Base-by-base conservation (phyloP, 2,888 invertebrate genomes). In the Calameuta pallipes region DNA sequence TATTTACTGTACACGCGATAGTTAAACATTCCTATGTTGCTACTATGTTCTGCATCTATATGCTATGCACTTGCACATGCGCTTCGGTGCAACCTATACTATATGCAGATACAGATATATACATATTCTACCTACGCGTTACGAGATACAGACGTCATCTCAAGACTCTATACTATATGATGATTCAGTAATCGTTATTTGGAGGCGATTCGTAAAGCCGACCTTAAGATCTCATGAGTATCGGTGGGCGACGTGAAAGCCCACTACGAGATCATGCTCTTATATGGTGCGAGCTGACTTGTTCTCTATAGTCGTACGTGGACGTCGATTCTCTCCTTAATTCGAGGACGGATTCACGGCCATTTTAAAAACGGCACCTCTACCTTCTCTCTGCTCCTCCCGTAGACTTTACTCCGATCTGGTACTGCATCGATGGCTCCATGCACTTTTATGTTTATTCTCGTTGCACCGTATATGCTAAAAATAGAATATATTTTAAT, bases 231-330 rank as follows among this genome's bases (percentile, higher is more conserved):
- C 79, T 83, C 79, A 80, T 78, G 81, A 80, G 80, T 73, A 77
- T 73, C 76, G 83, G 87, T 87, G 85, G 87, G 88, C 87, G 87
- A 88, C 81, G 82, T 80, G 82, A 85, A 85, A 86, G 81, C 84
- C 84, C 85, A 83, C 84, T 87, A 87, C 86, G 88, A 84, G 80
- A 56, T 56, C 81, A 88, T 88, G 87, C 80, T 84, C 88, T 87
- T 88, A 88, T 88, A 88, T 87, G 88, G 88, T 77, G 81, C 78
- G 80, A 82, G 80, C 82, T 85, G 85, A 87, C 85, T 85, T 82
- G 82, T 56, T 23, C 23, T 56, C 56, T 56, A 56, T 56, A 56
- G 56, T 56, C 23, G 23, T 84, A 83, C 84, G 82, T n/a, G 76
- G 78, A 81, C 75, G 78, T 73, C 82, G 79, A 80, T 82, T 79